These are phyloP conservation scores for Lasiommata megera DNA, from an alignment of 2,888 invertebrate genomes.

Conservation along the genomic window DNA sequence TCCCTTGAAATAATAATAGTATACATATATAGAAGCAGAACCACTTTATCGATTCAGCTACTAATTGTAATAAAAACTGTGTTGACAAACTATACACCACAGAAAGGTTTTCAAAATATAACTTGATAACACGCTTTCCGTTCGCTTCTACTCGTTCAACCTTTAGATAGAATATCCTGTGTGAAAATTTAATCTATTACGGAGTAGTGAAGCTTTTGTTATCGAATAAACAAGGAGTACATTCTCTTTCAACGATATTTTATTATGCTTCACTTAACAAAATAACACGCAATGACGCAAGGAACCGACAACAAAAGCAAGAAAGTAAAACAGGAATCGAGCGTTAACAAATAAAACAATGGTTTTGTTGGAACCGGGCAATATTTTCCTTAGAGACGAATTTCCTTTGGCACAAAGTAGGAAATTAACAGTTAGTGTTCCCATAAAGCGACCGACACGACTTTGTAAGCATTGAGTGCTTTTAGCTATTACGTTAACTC, in stretches of 20 bases:
- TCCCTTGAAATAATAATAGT: no score
- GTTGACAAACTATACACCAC: no score
- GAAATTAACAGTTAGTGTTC: constrained; percentile 74
- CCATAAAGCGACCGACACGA: constrained; percentile 71
- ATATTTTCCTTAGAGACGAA: constrained; percentile 68
- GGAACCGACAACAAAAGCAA: constrained; percentile 38
- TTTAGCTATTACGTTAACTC: constrained; percentile 78
- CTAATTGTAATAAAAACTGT: no score
- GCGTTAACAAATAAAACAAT: constrained; percentile 51
- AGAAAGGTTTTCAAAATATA: not conserved
- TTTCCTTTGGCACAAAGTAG: constrained; percentile 69
- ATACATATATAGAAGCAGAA: no score
- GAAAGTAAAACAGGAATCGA: constrained; percentile 44
- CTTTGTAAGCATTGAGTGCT: constrained; percentile 80
- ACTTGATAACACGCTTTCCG: not conserved
- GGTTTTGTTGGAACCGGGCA: constrained; percentile 45
- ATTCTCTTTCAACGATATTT: constrained; percentile 13
- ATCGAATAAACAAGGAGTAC: constrained; percentile 6
- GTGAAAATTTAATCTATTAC: constrained; percentile 6
- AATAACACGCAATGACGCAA: constrained; percentile 21
- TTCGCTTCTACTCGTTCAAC: not conserved
- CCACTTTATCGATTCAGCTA: no score
- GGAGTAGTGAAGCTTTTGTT: constrained; percentile 3
- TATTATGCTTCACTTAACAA: constrained; percentile 12
- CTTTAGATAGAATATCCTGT: not conserved